Evolutionary conservation across 2,113 vertebrate species (phyloP).

Genomic region (Cariama cristata): DNA sequence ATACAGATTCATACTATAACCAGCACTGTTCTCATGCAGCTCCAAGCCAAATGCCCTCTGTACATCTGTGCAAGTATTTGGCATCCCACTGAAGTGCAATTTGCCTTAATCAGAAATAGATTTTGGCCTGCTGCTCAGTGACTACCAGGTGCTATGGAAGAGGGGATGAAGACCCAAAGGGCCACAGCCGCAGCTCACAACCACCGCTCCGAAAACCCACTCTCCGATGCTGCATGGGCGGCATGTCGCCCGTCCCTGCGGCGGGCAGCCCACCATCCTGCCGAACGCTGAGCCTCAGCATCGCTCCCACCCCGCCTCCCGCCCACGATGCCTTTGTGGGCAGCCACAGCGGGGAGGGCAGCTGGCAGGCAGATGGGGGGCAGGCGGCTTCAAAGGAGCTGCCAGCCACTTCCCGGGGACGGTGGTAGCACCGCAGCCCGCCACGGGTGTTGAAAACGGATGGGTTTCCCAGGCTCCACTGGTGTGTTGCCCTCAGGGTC

Average conservation of each 20-base stretch:
- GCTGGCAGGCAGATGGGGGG: constrained; percentile 11
- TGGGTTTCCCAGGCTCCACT: neutral
- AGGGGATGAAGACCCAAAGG: neutral
- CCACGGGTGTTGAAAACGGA: accelerated
- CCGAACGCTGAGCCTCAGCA: accelerated
- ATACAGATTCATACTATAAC: neutral
- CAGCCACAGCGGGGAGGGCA: neutral
- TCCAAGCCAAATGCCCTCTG: neutral
- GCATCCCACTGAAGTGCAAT: neutral
- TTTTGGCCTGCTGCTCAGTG: neutral
- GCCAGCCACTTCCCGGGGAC: neutral
- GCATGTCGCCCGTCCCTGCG: accelerated
- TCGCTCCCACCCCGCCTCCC: accelerated
- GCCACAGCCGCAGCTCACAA: accelerated
- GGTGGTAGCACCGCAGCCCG: neutral
- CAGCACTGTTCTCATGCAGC: neutral
- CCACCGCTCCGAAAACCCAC: accelerated
- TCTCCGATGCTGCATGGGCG: neutral
- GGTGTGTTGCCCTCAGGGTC: accelerated
- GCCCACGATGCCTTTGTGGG: accelerated
- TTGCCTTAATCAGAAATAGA: neutral
- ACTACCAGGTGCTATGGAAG: neutral
- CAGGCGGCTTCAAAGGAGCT: neutral
- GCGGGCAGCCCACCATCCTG: accelerated
- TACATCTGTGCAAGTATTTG: neutral